These are phyloP conservation scores for Eriosoma lanigerum DNA, from an alignment of 1,140 invertebrate genomes.

Conservation along the genomic window DNA sequence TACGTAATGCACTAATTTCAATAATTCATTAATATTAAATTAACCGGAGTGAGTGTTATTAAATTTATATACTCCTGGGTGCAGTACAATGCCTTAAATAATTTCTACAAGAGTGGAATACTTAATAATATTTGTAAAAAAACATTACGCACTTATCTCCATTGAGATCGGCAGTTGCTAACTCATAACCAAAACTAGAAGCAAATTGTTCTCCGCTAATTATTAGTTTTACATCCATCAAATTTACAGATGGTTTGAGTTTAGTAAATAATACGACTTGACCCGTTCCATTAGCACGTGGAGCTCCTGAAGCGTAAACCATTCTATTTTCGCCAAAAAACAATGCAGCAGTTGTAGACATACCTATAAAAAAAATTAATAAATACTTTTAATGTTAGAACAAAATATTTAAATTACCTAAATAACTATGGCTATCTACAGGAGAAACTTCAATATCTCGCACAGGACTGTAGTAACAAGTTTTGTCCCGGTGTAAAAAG, in stretches of 20 bases:
- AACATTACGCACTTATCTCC: slow-evolving; percentile 71
- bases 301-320: slow-evolving; percentile 82
- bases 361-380: slow-evolving; percentile 64
- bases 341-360: slow-evolving; percentile 81
- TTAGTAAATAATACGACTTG: slow-evolving; percentile 82
- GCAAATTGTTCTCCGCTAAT: slow-evolving; percentile 83
- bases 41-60: no score
- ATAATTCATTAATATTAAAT: no score
- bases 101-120: no score
- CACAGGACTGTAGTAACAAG: slow-evolving; percentile 73
- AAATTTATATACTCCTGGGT: no score
- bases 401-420: slow-evolving; percentile 64
- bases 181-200: slow-evolving; percentile 86
- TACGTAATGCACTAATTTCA: slow-evolving; percentile 20
- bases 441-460: slow-evolving; percentile 66
- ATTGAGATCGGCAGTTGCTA: slow-evolving; percentile 81
- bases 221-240: slow-evolving; percentile 66
- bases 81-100: no score
- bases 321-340: slow-evolving; percentile 68
- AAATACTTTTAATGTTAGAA: neutral
- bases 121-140: no score
- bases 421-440: slow-evolving; percentile 87
- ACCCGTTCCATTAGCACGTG: slow-evolving; percentile 79
- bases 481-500: slow-evolving; percentile 74
- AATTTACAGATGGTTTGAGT: slow-evolving; percentile 54